A percentile compares a stretch with the other conserved stretches of the same genome.
Evolutionary conservation across 2,113 vertebrate genomes (phyloP).

Genomic region (Rattus norvegicus): GRCr8 NC_086021.1:39437001-39437500

Average conservation of each 20-base stretch:
- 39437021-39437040: background rate
- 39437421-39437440: background rate
- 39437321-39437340: conserved; percentile 54
- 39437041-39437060: background rate
- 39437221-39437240: conserved; percentile 72
- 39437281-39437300: conserved; percentile 52
- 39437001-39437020: background rate
- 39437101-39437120: conserved; percentile 72
- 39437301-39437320: conserved; percentile 60
- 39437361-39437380: background rate
- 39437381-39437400: conserved; percentile 52
- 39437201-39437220: conserved; percentile 37
- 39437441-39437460: background rate
- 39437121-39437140: conserved; percentile 75
- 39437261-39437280: conserved; percentile 72
- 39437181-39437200: conserved; percentile 73
- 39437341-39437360: conserved; percentile 52
- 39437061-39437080: background rate
- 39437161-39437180: conserved; percentile 68
- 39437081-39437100: conserved; percentile 37
- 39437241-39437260: conserved; percentile 79
- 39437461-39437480: background rate
- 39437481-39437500: background rate
- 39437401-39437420: conserved; percentile 6
- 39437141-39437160: conserved; percentile 61